These are phyloP conservation scores for Dinothrombium tinctorium DNA, from an alignment of 1,140 invertebrate genomes.

Conservation along the genomic window DNA sequence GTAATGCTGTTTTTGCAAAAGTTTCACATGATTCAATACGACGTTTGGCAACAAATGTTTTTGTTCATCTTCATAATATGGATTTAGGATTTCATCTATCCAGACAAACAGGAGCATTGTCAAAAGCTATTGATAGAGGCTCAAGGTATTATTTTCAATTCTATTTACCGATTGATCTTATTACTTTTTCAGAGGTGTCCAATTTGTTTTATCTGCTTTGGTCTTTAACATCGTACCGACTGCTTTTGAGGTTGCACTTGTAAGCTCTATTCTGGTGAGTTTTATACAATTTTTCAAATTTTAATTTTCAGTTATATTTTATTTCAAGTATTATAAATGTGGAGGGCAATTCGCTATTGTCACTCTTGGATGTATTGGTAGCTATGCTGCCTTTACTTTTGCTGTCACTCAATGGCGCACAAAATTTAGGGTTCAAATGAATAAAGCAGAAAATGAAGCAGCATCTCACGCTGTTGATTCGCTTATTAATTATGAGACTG, in stretches of 20 bases:
- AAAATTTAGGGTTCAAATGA: constrained; percentile 87
- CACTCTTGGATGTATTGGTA: constrained; percentile 63
- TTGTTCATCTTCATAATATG: constrained; percentile 83
- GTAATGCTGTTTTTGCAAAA: constrained; percentile 92
- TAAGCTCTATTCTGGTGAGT: constrained; percentile 61
- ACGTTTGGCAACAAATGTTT: constrained; percentile 80
- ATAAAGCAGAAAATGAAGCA: constrained; percentile 90
- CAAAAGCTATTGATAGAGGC: constrained; percentile 41
- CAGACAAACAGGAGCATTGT: constrained; percentile 70
- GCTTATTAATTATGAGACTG: constrained; percentile 97
- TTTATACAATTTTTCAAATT: not conserved
- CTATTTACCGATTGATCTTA: constrained; percentile 17
- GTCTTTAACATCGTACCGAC: constrained; percentile 95
- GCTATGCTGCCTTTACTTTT: constrained; percentile 73
- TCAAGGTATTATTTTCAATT: constrained; percentile 20
- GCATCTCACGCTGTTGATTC: constrained; percentile 95
- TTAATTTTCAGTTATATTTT: not conserved
- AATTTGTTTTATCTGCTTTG: constrained; percentile 84
- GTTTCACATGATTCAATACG: constrained; percentile 95
- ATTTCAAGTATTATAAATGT: constrained; percentile 35
- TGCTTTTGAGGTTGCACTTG: constrained; percentile 72
- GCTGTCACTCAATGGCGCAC: constrained; percentile 86
- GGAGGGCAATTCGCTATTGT: constrained; percentile 46
- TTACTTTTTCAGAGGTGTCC: constrained; percentile 79
- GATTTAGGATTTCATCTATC: constrained; percentile 84